phyloP scores from a whole-genome alignment of 2,797 vertebrate genomes.

The Sebastes hopkinsi region DNA sequence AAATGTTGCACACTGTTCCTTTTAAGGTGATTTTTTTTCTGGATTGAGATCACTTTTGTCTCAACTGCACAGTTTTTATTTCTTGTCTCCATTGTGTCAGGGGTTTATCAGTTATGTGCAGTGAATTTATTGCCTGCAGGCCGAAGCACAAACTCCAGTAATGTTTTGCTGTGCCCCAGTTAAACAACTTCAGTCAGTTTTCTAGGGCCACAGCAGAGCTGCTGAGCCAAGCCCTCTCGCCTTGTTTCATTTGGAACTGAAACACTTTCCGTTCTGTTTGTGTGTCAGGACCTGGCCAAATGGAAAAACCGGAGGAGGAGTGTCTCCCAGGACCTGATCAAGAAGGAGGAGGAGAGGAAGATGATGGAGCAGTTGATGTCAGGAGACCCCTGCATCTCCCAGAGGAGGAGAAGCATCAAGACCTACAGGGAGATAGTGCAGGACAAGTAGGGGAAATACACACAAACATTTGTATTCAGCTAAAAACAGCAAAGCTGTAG shows the following conservation, averaged over 20 bases:
- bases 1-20: too few species aligned
- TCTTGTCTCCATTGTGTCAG: not conserved
- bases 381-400: conserved; percentile 73
- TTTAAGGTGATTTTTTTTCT: not conserved
- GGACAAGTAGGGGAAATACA: conserved; percentile 89
- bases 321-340: conserved; percentile 96
- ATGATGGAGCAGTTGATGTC: conserved; percentile 92
- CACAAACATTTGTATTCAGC: not conserved
- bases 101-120: not conserved
- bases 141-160: not conserved
- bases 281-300: conserved; percentile 90
- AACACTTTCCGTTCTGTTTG: not conserved
- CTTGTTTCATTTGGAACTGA: conserved; percentile 14
- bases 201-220: not conserved
- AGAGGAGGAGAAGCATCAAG: conserved; percentile 95
- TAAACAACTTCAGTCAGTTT: not conserved
- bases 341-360: conserved; percentile 97
- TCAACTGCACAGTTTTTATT: not conserved
- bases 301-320: conserved; percentile 97
- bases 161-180: conserved; percentile 6
- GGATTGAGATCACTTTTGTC: not conserved
- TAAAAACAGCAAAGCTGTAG: not conserved
- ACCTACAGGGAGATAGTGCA: conserved; percentile 98
- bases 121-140: not conserved
- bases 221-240: not conserved